phyloP scores from a whole-genome alignment of 2,888 invertebrate genomes.

The Lydus trimaculatus region DNA sequence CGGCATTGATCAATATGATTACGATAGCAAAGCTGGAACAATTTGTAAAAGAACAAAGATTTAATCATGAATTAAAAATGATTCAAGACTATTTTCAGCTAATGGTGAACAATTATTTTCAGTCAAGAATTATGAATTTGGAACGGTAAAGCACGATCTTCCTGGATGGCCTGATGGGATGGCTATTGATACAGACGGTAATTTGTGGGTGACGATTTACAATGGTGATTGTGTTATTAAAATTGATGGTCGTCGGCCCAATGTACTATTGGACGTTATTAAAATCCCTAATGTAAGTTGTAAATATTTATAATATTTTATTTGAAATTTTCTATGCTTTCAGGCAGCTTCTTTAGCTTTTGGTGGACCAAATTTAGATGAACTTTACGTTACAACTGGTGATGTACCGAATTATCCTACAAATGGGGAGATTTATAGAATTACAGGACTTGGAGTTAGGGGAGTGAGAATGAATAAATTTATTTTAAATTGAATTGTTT shows the following conservation, averaged over 20 bases:
- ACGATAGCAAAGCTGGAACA: slow-evolving; percentile 59
- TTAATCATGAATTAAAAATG: not conserved
- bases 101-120: not conserved
- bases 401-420: not conserved
- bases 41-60: not conserved
- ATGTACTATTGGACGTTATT: slow-evolving; percentile 66
- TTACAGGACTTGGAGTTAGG: not conserved
- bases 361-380: slow-evolving; percentile 71
- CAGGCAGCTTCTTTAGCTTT: slow-evolving; percentile 71
- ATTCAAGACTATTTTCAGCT: slow-evolving; percentile 58
- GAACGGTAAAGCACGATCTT: slow-evolving; percentile 64
- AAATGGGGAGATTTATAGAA: not conserved
- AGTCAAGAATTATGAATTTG: not conserved
- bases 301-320: not conserved
- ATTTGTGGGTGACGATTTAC: slow-evolving; percentile 81
- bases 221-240: slow-evolving; percentile 68
- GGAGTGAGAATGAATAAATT: not conserved
- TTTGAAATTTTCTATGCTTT: not conserved
- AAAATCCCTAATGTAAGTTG: slow-evolving; percentile 67
- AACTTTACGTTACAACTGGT: slow-evolving; percentile 73
- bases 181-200: slow-evolving; percentile 72
- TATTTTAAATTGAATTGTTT: not conserved
- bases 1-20: slow-evolving; percentile 77
- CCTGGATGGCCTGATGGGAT: slow-evolving; percentile 71
- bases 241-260: slow-evolving; percentile 64